Evolutionary conservation across 2,888 invertebrate species (phyloP).

Genomic region (Spodoptera picta): DNA sequence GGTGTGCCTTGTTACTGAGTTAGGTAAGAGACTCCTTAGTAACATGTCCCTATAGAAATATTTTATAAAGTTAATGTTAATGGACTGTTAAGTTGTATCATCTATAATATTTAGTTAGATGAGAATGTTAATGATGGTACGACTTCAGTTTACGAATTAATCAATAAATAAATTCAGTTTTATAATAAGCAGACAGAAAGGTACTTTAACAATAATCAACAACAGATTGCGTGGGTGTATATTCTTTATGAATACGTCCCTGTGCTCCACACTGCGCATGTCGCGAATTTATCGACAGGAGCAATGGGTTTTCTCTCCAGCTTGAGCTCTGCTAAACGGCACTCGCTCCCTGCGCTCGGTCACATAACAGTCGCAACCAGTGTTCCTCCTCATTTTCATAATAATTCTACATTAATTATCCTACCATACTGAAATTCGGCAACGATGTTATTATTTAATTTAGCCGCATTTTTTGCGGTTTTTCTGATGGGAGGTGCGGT

Average conservation of each 20-base stretch:
- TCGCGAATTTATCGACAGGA: slow-evolving; percentile 86
- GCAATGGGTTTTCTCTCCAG: slow-evolving; percentile 75
- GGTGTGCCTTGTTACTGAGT: too few species aligned
- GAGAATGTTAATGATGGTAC: too few species aligned
- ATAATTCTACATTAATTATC: slow-evolving; percentile 55
- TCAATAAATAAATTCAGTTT: too few species aligned
- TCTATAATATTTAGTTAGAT: too few species aligned
- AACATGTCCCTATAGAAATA: too few species aligned
- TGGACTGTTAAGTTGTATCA: too few species aligned
- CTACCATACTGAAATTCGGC: slow-evolving; percentile 39
- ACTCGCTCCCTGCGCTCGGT: slow-evolving; percentile 78
- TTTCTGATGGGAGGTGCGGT: slow-evolving; percentile 73
- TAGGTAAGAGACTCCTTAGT: too few species aligned
- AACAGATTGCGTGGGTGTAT: slow-evolving; percentile 2
- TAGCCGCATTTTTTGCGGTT: slow-evolving; percentile 84
- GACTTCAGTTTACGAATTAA: too few species aligned
- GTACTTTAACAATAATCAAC: too few species aligned
- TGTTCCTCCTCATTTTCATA: slow-evolving; percentile 59
- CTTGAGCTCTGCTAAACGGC: slow-evolving; percentile 73
- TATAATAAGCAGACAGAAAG: too few species aligned
- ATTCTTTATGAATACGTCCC: slow-evolving; percentile 64
- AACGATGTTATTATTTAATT: slow-evolving; percentile 78
- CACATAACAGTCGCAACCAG: slow-evolving; percentile 73
- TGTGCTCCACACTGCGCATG: slow-evolving; percentile 83
- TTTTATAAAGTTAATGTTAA: too few species aligned